phyloP scores from a whole-genome alignment of 2,797 vertebrate genomes.

The Pogonophryne albipinna region DNA sequence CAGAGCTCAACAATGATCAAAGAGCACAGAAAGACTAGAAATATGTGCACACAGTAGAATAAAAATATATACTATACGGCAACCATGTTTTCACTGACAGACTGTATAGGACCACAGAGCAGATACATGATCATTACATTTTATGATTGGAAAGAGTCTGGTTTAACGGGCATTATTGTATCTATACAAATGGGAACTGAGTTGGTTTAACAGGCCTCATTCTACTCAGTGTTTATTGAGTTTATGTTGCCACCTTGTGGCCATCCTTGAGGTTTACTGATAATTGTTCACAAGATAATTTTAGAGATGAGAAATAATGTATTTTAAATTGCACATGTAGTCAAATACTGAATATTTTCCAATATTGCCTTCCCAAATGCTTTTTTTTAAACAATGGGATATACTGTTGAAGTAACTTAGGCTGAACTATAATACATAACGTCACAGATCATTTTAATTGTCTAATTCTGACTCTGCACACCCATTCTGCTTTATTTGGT shows the following conservation, averaged over 20 bases:
- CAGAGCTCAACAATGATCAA: conserved; percentile 24
- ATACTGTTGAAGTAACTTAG: background rate
- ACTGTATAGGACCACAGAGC: background rate
- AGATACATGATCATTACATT: background rate
- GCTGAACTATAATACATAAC: background rate
- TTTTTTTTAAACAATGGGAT: background rate
- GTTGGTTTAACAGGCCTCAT: background rate
- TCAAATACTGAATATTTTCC: no score
- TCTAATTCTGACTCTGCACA: background rate
- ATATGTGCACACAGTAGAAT: background rate
- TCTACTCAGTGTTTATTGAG: conserved; percentile 42
- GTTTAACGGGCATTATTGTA: background rate
- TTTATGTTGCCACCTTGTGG: conserved; percentile 80
- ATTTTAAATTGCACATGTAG: no score
- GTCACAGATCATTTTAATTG: background rate
- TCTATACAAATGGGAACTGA: conserved; percentile 3
- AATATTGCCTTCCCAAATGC: no score
- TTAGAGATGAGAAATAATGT: background rate
- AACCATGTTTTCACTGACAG: background rate
- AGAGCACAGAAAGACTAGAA: background rate
- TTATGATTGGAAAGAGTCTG: background rate
- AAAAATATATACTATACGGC: background rate
- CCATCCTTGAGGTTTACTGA: conserved; percentile 19
- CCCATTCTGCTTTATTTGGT: background rate
- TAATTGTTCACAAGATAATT: background rate